Percentiles rank a stretch among this genome's conserved stretches.
phyloP scores from a whole-genome alignment of 2,797 vertebrate species.

The Myotis daubentonii region DNA sequence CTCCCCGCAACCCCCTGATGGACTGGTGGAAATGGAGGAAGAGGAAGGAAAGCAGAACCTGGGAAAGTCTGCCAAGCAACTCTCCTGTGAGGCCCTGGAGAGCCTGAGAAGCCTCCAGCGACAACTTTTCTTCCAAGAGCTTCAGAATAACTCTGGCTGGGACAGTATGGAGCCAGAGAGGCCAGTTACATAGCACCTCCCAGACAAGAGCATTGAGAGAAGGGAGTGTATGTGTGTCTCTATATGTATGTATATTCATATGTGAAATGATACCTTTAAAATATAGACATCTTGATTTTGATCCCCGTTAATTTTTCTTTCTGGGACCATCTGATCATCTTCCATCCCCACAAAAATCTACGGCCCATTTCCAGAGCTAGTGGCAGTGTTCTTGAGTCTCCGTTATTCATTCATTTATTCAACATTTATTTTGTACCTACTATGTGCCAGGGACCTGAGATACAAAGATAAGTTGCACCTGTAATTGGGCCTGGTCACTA shows the following conservation, averaged over 20 bases:
- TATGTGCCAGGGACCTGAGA: neutral
- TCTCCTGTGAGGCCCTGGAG: conserved; percentile 83
- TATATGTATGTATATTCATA: neutral
- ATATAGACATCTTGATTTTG: neutral
- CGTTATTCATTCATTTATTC: neutral
- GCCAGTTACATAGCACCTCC: neutral
- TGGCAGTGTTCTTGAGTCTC: neutral
- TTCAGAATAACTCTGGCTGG: conserved; percentile 78
- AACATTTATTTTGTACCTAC: neutral
- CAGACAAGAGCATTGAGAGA: too few species aligned
- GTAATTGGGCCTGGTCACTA: too few species aligned
- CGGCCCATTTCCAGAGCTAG: neutral
- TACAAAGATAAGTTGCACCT: neutral
- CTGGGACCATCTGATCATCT: neutral
- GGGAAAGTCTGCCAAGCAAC: neutral
- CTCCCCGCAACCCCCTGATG: conserved; percentile 85
- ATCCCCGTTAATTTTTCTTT: neutral
- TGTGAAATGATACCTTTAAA: neutral
- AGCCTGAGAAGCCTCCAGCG: conserved; percentile 88
- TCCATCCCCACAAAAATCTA: neutral
- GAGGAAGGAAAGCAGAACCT: conserved; percentile 70
- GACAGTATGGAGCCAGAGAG: neutral
- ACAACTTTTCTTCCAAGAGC: conserved; percentile 83
- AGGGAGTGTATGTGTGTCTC: accelerated
- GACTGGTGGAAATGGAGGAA: conserved; percentile 61